These are phyloP conservation scores for Drosophila parabipectinata DNA, from an alignment of 1,140 invertebrate species.

Conservation along the genomic window DNA sequence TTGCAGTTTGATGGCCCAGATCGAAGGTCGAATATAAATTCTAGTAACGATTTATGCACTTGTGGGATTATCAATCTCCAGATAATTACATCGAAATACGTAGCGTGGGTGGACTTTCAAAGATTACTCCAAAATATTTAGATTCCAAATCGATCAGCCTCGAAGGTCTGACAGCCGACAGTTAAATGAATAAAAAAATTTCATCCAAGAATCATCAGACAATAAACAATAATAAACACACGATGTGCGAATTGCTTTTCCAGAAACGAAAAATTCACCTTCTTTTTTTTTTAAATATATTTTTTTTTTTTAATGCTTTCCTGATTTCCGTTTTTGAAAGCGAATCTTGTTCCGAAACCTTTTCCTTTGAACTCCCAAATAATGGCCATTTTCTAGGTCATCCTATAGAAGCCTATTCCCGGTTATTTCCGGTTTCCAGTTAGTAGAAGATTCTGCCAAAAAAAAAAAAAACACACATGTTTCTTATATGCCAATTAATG, in stretches of 20 bases:
- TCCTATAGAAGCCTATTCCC: neutral
- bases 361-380: too few relatives aligned
- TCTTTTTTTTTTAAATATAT: neutral
- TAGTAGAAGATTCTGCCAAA: neutral
- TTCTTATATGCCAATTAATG: conserved; percentile 10
- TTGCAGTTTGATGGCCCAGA: conserved; percentile 36
- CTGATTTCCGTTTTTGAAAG: conserved; percentile 22
- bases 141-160: conserved; percentile 32
- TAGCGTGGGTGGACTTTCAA: too few relatives aligned
- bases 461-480: conserved; percentile 12
- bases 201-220: neutral
- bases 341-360: conserved; percentile 19
- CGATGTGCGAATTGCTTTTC: conserved; percentile 14
- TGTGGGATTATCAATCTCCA: conserved; percentile 17
- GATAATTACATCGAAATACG: conserved; percentile 8
- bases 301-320: neutral
- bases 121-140: too few relatives aligned
- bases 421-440: neutral
- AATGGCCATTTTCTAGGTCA: too few relatives aligned
- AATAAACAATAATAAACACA: conserved; percentile 57
- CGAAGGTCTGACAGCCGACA: conserved; percentile 10
- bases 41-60: conserved; percentile 11
- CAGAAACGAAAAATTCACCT: conserved; percentile 3
- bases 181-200: conserved; percentile 41
- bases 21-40: conserved; percentile 28